Evolutionary conservation across 2,113 vertebrate species (phyloP), one percentile per base, ranked within the genome.

Genomic region (Mirounga angustirostris): DNA sequence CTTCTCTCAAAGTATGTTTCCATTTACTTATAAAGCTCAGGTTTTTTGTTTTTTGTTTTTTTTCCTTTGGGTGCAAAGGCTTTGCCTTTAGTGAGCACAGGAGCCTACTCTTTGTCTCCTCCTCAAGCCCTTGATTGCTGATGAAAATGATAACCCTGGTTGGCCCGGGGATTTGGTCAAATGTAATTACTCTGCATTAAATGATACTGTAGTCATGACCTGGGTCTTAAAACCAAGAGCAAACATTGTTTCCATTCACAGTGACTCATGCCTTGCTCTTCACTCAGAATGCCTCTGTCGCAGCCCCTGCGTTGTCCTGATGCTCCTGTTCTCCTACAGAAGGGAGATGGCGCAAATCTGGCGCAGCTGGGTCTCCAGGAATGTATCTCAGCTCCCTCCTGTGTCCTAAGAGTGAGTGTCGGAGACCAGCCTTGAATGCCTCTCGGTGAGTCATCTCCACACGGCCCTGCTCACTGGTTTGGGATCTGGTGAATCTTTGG

Each of bases 251-350:
- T 98, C 71, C 43, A 98, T 98, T 94, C 9, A 9, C 96, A 99
- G 98, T 98, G 98, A 99, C 98, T 98, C 98, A 98, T 18, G 98
- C 98, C 59, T 99, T 97, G n/a, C 97, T 99, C 97, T 99, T 99
- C 98, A 98, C 99, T 98, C 95, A 98, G 98, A 99, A 99, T 93
- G 98, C 98, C 94, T 99, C 99, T 30, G 98, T 99, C 98, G 98
- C 98, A 22, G 59, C 99, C 89, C 92, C 98, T 99, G 98, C 94
- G 97, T 98, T 2, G 97, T 99, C 69, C 97, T 98, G 96, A 99
- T 99, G 99, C 96, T 99, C 79, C 97, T 99, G 92, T 99, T 99
- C 98, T 99, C 98, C 56, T 99, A 98, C 98, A 98, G 98, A 98
- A 98, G 98, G 95, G 98, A 99, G 98, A 98, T 98, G 96, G 98